Conservation (phyloP, 2,888 invertebrate species). For the Peribatodes rhomboidaria region DNA sequence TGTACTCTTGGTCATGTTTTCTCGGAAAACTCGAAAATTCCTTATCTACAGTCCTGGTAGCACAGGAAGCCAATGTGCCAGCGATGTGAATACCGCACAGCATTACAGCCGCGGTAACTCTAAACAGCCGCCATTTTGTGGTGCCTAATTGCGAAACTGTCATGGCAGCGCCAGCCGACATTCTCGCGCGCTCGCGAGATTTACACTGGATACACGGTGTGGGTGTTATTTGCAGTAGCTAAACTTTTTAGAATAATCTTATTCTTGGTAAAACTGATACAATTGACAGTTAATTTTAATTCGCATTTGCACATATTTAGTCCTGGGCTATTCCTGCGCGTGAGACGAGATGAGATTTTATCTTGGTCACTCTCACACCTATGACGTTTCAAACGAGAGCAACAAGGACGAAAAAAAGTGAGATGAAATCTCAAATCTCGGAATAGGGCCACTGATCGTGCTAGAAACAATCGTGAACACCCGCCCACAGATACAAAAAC, state of each 20-base stretch:
- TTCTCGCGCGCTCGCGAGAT: slow-evolving; percentile 61
- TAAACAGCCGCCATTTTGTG: slow-evolving; percentile 60
- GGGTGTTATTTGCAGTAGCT: slow-evolving; percentile 8
- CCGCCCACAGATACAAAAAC: too few species aligned
- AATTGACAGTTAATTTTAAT: too few species aligned
- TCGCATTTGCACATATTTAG: too few species aligned
- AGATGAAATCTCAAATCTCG: too few species aligned
- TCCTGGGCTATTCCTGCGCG: too few species aligned
- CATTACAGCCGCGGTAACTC: slow-evolving; percentile 34
- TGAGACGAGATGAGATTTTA: not conserved
- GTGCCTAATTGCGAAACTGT: slow-evolving; percentile 69
- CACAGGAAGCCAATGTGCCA: slow-evolving; percentile 15
- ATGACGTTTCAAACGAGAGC: too few species aligned
- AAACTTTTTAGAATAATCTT: not conserved
- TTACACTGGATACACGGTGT: slow-evolving; percentile 51
- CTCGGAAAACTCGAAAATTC: not conserved
- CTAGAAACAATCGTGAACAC: too few species aligned
- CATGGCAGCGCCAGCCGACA: slow-evolving; percentile 65
- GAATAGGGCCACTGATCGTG: too few species aligned
- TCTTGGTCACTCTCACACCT: too few species aligned
- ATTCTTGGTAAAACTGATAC: too few species aligned
- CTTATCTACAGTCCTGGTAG: slow-evolving; percentile 1
- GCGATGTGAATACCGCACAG: slow-evolving; percentile 24
- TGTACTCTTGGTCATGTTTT: too few species aligned
- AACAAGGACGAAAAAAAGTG: too few species aligned